Evolutionary conservation across 2,888 invertebrate species (phyloP), one percentile per base, ranked within the genome.

Genomic region (Resseliella maxima): DNA sequence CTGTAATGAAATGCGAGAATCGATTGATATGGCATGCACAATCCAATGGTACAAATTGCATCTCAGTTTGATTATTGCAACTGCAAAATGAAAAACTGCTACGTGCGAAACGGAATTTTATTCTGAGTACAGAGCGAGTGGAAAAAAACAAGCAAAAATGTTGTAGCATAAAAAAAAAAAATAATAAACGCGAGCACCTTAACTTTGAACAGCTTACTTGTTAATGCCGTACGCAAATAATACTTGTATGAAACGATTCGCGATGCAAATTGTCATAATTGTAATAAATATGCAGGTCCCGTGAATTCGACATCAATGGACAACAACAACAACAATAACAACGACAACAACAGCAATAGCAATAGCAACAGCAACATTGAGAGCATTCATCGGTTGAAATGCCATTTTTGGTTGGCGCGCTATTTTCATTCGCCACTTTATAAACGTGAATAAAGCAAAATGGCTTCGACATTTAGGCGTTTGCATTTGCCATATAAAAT

Each of bases 211-310:
- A 38, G 83, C 83, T 83, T n/a, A 83, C 83, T 83, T 83, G 83
- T 83, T 83, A 83, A 83, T 83, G 38, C 24, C 38, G 38, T 83
- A 83, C 83, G 38, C 83, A 83, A 83, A 83, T 83, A 83, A 83
- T 83, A 83, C 36, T 59, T 24, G 59, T 6, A 83, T 83, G 38
- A 83, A 38, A 38, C 83, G 83, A 83, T 83, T 83, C 83, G 38
- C 83, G 83, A 83, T 83, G 38, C 83, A 83, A 83, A 83, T 83
- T 83, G 83, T 83, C 83, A 83, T 83, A 83, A 83, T 83, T 83
- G 83, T 83, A 83, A 83, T 83, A 38, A 38, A 38, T 83, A 83
- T 83, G 83, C 83, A 83, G 83, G 83, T 83, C 83, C 38, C 38
- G 83, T 36, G 81, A 1, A 35, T 36, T 81, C 18, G n/a, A n/a